A percentile compares a stretch with the other conserved stretches of the same genome.
phyloP scores from a whole-genome alignment of 2,888 invertebrate species.

The Chrysolina oricalcia region DNA sequence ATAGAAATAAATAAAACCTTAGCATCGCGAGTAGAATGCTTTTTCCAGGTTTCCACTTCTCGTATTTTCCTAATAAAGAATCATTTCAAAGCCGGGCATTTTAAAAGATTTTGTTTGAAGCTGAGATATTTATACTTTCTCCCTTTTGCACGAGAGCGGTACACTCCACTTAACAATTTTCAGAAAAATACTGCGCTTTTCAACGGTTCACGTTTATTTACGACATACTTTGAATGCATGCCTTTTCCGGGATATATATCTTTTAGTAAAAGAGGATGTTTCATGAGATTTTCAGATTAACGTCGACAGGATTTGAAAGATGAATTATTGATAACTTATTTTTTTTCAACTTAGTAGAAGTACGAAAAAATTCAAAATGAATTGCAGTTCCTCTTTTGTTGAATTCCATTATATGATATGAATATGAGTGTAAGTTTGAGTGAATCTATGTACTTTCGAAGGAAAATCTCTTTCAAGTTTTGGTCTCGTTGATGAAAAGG shows the following conservation, averaged over 20 bases:
- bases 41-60: constrained; percentile 59
- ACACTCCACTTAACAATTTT: constrained; percentile 43
- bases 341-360: too few species aligned
- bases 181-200: constrained; percentile 35
- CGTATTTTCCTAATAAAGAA: constrained; percentile 63
- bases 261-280: background rate
- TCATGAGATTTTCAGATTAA: too few species aligned
- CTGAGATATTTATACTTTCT: constrained; percentile 62
- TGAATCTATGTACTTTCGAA: too few species aligned
- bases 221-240: constrained; percentile 12
- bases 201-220: constrained; percentile 1
- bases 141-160: constrained; percentile 47
- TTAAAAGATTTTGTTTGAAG: constrained; percentile 63
- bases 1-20: constrained; percentile 53
- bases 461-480: too few species aligned
- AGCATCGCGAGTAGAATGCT: constrained; percentile 54
- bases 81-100: constrained; percentile 61
- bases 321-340: too few species aligned
- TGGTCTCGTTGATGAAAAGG: too few species aligned
- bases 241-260: background rate
- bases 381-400: too few species aligned
- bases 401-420: too few species aligned
- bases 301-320: background rate
- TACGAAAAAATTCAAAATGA: too few species aligned
- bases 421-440: too few species aligned